Percentiles rank a stretch among this genome's conserved stretches.
phyloP scores from a whole-genome alignment of 2,888 invertebrate species.

The Oxyteleia sp. region DNA sequence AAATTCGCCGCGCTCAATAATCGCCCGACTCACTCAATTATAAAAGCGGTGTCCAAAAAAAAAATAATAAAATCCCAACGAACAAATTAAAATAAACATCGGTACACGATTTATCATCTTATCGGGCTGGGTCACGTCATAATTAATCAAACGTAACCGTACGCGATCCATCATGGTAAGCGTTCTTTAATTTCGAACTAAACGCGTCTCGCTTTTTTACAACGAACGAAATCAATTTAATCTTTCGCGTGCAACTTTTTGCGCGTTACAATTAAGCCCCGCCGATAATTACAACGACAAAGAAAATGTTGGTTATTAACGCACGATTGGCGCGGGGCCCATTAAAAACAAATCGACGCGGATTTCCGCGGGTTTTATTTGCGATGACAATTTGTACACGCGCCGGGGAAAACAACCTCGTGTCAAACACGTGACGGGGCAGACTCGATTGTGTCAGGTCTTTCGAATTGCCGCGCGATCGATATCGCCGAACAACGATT shows the following conservation, averaged over 20 bases:
- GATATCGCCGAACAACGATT: constrained; percentile 54
- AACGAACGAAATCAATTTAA: constrained; percentile 40
- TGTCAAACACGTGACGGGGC: constrained; percentile 59
- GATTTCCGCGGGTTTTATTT: constrained; percentile 63
- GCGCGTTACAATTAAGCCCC: constrained; percentile 36
- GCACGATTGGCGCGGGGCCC: constrained; percentile 34
- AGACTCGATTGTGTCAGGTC: constrained; percentile 50
- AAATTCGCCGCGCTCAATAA: constrained; percentile 32
- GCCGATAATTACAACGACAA: constrained; percentile 45
- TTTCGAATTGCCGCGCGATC: constrained; percentile 46
- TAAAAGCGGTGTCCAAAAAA: neutral
- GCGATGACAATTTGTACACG: constrained; percentile 65
- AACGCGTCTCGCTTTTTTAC: constrained; percentile 49
- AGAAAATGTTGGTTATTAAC: neutral
- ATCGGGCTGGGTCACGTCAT: constrained; percentile 48
- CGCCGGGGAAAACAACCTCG: constrained; percentile 43
- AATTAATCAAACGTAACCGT: constrained; percentile 57
- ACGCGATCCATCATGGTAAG: constrained; percentile 55
- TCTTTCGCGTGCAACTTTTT: constrained; percentile 39
- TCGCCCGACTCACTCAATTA: constrained; percentile 11
- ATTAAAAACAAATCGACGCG: constrained; percentile 63
- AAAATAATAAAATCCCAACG: neutral
- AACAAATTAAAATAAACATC: constrained; percentile 31
- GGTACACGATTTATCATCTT: constrained; percentile 47
- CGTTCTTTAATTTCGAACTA: constrained; percentile 51